These are phyloP conservation scores for Matsumyia berberina DNA, from an alignment of 2,888 invertebrate genomes.

Conservation along the genomic window DNA sequence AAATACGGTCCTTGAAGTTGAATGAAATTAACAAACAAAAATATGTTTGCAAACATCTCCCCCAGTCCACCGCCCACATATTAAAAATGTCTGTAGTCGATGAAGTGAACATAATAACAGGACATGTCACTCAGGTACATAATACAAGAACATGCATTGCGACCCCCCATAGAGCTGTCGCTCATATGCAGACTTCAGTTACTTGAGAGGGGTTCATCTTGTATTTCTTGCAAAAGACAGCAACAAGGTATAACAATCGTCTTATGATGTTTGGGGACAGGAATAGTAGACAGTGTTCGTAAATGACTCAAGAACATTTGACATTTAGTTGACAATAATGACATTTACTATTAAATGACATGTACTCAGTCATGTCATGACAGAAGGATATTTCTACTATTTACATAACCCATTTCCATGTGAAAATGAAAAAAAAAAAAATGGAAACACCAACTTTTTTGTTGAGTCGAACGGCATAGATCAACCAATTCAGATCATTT, in stretches of 20 bases:
- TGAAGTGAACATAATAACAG: neutral
- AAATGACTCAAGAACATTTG: too few relatives aligned
- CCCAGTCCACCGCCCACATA: neutral
- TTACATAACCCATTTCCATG: too few relatives aligned
- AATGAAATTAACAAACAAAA: too few relatives aligned
- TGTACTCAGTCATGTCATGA: too few relatives aligned
- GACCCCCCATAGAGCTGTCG: conserved; percentile 1
- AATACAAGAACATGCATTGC: neutral
- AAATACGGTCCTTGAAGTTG: too few relatives aligned
- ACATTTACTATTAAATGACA: too few relatives aligned
- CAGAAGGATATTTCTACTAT: too few relatives aligned
- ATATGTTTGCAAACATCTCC: neutral
- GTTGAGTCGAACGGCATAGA: neutral
- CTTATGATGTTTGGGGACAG: neutral
- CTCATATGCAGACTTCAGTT: neutral
- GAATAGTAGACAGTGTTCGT: too few relatives aligned
- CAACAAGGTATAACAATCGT: neutral
- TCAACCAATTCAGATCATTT: conserved; percentile 50
- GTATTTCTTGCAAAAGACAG: neutral
- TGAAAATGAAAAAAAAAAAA: too few relatives aligned
- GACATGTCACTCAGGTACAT: neutral
- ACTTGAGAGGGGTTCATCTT: neutral
- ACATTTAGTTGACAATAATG: too few relatives aligned
- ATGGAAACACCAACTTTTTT: conserved; percentile 15
- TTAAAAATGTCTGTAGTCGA: neutral